phyloP scores from a whole-genome alignment of 1,140 invertebrate genomes.

The Drosophila fuyamai region DNA sequence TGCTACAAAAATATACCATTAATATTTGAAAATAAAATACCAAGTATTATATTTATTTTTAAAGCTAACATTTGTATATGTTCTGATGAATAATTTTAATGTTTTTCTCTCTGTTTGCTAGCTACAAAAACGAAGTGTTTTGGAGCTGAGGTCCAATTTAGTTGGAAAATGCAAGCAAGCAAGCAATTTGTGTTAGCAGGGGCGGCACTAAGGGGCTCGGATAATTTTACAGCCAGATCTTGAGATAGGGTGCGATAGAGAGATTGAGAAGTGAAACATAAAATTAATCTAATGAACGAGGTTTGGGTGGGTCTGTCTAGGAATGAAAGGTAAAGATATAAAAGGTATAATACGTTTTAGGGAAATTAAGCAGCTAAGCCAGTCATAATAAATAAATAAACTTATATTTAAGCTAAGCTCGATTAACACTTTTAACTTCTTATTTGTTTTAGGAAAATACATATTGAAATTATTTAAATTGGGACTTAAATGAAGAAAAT shows the following conservation, averaged over 20 bases:
- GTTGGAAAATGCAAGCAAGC: slow-evolving; percentile 40
- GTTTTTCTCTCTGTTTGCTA: slow-evolving; percentile 12
- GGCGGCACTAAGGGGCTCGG: slow-evolving; percentile 28
- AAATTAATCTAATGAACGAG: slow-evolving; percentile 33
- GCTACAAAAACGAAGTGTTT: slow-evolving; percentile 35
- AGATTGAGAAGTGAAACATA: slow-evolving; percentile 37
- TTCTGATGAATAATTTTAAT: background rate
- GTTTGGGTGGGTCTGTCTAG: slow-evolving; percentile 4
- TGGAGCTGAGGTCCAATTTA: slow-evolving; percentile 25
- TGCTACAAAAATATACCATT: too few relatives aligned
- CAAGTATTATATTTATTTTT: too few relatives aligned
- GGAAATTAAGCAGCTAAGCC: too few relatives aligned
- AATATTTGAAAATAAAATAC: too few relatives aligned
- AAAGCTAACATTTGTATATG: background rate
- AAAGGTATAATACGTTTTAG: background rate
- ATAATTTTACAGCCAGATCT: slow-evolving; percentile 35
- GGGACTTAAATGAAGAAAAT: too few relatives aligned
- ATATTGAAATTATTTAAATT: too few relatives aligned
- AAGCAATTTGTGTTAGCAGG: slow-evolving; percentile 40
- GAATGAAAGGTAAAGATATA: background rate
- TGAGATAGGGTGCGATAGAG: slow-evolving; percentile 32
- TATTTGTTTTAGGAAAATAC: too few relatives aligned
- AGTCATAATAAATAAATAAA: too few relatives aligned
- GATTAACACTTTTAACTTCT: too few relatives aligned
- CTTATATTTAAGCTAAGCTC: too few relatives aligned